Percentiles rank a stretch among this genome's conserved stretches.
These are phyloP conservation scores for Drosophila lini DNA, from an alignment of 1,140 invertebrate species.

Conservation along the genomic window DNA sequence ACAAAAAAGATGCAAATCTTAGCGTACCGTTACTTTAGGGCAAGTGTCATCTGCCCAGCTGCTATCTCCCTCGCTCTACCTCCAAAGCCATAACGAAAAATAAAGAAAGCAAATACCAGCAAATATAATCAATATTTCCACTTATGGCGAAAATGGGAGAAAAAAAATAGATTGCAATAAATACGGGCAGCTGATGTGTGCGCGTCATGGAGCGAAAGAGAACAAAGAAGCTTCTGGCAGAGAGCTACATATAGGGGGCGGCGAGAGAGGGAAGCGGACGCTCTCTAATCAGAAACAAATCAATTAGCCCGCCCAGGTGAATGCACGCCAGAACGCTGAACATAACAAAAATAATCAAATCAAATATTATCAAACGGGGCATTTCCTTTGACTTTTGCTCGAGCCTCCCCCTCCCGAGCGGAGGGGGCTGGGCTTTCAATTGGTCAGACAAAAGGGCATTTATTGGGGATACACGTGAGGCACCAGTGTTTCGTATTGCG, in stretches of 20 bases:
- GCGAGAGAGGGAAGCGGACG: constrained; percentile 17
- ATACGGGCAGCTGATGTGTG: constrained; percentile 40
- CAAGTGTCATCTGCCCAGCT: constrained; percentile 1
- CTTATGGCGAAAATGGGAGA: constrained; percentile 57
- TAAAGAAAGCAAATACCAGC: constrained; percentile 9
- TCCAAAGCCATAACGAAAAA: background rate
- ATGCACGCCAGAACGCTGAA: constrained; percentile 41
- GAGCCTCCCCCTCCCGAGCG: background rate
- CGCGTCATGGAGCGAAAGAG: constrained; percentile 49
- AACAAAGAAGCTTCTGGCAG: constrained; percentile 51
- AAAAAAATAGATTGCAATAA: constrained; percentile 53
- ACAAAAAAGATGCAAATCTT: constrained; percentile 5
- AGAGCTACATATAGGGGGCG: background rate
- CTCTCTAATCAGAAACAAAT: constrained; percentile 70
- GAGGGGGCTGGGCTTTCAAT: background rate
- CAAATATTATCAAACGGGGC: constrained; percentile 20
- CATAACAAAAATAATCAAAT: constrained; percentile 20
- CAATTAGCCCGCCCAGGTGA: constrained; percentile 61
- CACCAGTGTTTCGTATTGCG: background rate
- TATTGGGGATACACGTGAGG: background rate
- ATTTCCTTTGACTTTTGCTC: constrained; percentile 27
- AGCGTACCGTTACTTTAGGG: constrained; percentile 13
- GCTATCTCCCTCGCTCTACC: background rate
- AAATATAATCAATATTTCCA: constrained; percentile 65
- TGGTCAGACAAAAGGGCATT: background rate